Evolutionary conservation across 2,888 invertebrate genomes (phyloP), one percentile per base, ranked within the genome.

Genomic region (Tetheella fluctuosa): DNA sequence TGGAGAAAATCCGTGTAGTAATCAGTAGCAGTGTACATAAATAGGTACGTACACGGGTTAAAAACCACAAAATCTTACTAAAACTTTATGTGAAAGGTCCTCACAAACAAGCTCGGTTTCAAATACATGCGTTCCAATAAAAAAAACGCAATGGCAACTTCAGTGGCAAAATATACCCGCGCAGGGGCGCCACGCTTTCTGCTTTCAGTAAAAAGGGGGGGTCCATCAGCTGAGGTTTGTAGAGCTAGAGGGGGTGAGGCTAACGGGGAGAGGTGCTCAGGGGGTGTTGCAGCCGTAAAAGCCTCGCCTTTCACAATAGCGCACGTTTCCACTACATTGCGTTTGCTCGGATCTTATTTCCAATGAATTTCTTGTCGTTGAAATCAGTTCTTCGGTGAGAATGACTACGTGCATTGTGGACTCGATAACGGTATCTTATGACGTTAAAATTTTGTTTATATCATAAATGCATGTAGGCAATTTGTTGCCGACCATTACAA

Each of bases 281-380:
- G 59, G 37, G 64, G 59, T 42, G 64, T 70, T 69, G 74, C 64
- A 70, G 65, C 74, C 76, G 79, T 85, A 79, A 85, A 88, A 87
- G 85, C 86, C 73, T 79, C 78, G 76, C 71, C 70, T 76, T 71
- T 70, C 70, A 86, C 83, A 86, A 87, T 81, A 80, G 83, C 81
- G 79, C 84, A 85, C 88, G 87, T 85, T 88, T 85, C 79, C 86
- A 81, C 79, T 84, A 86, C 85, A 85, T 83, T 85, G 85, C 86
- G 78, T 85, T 84, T 82, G 76, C 78, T 73, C 64, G 74, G 77
- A 82, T 84, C 81, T 81, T 81, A 82, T 85, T 85, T 77, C 79
- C 80, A 84, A 86, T 87, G 84, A 85, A 86, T 84, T 87, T 83
- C 79, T 76, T 74, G 74, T 69, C 68, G 70, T 70, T 71, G 72